Base-by-base conservation (phyloP, 2,888 invertebrate species). In the Caenorhabditis sp. region DNA sequence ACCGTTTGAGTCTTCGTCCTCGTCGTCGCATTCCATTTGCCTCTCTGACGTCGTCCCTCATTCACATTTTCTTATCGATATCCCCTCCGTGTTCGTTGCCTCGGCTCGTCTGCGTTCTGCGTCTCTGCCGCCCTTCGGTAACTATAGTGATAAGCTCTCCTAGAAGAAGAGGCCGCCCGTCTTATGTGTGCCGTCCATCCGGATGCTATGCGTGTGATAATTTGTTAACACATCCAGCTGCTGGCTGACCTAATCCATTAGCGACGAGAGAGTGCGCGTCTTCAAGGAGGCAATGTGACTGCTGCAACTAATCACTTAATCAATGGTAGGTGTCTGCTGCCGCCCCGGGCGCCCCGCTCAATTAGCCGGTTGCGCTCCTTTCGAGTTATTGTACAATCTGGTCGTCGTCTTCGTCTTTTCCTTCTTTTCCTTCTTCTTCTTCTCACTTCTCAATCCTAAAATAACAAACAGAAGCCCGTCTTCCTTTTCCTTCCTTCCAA, bases 291-390 rank as follows among this genome's bases (percentile, higher is more conserved):
- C 35, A 32, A 58, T 59, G 58, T 27, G 58, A n/a, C n/a, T n/a
- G 70, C 52, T 70, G 70, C 68, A 68, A 68, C 68, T 68, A 68
- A 70, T 68, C 68, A 68, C 68, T 58, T 68, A 68, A 68, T 70
- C 70, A 70, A 59, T 53, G 70, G 70, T 70, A 59, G 45, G 58
- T 65, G 48, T 56, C 65, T 17, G 11, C 50, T n/a, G n/a, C n/a
- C n/a, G n/a, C n/a, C n/a, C n/a, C n/a, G n/a, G n/a, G n/a, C n/a
- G 24, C 39, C 24, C 7, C 30, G n/a, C 37, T 70, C 53, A 70
- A 70, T 70, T 70, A 70, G 70, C 17, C 48, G 26, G n/a, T 20
- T 3, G 26, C 61, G 27, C 55, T 43, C 45, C 26, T 20, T 62
- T 50, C 48, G 32, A 53, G 32, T 52, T 52, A 32, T 15, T 53